These are phyloP conservation scores for Rousettus madagascariensis DNA, from an alignment of 2,797 vertebrate species.

Conservation along the genomic window DNA sequence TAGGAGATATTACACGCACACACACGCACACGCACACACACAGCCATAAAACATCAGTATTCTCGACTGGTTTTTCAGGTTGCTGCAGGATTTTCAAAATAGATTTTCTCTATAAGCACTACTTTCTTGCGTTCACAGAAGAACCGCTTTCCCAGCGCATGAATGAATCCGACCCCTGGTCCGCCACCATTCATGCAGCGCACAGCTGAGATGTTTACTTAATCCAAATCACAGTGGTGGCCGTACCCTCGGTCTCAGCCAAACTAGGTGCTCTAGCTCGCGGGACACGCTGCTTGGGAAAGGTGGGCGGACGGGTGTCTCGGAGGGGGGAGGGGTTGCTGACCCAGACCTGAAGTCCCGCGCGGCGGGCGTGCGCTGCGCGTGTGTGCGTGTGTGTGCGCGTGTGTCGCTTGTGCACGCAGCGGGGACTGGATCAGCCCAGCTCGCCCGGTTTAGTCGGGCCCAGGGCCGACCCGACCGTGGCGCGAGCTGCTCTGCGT, in stretches of 20 bases:
- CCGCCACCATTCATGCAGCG: not conserved
- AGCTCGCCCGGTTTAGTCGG: not conserved
- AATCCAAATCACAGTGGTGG: not conserved
- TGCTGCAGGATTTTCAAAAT: not conserved
- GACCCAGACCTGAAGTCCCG: not conserved
- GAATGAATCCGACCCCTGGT: not conserved
- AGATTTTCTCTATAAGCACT: not conserved
- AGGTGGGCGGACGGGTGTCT: not conserved
- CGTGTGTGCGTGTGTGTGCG: not conserved
- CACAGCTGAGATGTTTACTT: not conserved
- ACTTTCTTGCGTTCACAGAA: conserved; percentile 12
- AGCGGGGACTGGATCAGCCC: not conserved
- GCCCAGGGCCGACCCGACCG: not conserved
- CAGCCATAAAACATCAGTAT: not conserved
- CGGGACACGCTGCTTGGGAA: not conserved
- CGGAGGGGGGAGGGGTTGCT: not conserved
- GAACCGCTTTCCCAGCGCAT: not conserved
- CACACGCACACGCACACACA: not conserved
- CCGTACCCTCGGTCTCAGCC: not conserved
- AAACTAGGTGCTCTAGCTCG: not conserved
- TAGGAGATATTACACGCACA: not conserved
- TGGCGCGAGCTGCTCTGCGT: not conserved
- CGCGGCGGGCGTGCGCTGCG: not conserved
- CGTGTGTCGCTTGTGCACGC: not conserved
- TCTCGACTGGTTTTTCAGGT: not conserved